Base-by-base conservation (phyloP, 1,140 invertebrate species). In the Ylistrum balloti region DNA sequence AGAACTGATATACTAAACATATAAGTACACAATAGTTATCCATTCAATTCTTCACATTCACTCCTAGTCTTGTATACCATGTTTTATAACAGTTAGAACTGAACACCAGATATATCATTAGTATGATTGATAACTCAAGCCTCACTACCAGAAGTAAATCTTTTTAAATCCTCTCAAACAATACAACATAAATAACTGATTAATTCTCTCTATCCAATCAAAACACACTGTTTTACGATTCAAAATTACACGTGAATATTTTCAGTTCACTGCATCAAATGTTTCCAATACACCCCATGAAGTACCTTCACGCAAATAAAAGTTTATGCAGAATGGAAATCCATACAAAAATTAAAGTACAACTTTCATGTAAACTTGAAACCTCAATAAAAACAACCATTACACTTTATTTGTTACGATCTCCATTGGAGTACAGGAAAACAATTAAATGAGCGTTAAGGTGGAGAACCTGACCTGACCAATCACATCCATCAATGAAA, bases 181-280 rank as follows among this genome's bases (percentile, higher is more conserved):
- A n/a, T n/a, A n/a, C n/a, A n/a, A n/a, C n/a, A n/a, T 74, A 74
- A 74, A 74, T 74, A 74, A 7, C 56, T 74, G 56, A 28, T 74
- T 74, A 74, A 74, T n/a, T 28, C 28, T 7, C 56, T 74, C 22
- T 74, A 28, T 74, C 56, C 22, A 74, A 74, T 74, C 7, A 45
- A 13, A 45, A 45, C 20, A 13, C 17, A 17, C 35, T 28, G n/a
- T 7, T 74, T 74, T 28, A 74, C 28, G 56, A 17, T 74, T 74
- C 41, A 28, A 74, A 1, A 74, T n/a, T 74, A 74, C 56, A 74
- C n/a, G 28, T 28, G 28, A 74, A 28, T 28, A 74, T 28, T 74
- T 28, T 74, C 56, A 9, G 22, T 74, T 17, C 22, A 74, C 28
- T 74, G n/a, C n/a, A 28, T 74, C 13, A 2, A 74, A 28, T 28